Base-by-base conservation (phyloP, 2,888 invertebrate species). In the Hydrotaea cyrtoneurina region DNA sequence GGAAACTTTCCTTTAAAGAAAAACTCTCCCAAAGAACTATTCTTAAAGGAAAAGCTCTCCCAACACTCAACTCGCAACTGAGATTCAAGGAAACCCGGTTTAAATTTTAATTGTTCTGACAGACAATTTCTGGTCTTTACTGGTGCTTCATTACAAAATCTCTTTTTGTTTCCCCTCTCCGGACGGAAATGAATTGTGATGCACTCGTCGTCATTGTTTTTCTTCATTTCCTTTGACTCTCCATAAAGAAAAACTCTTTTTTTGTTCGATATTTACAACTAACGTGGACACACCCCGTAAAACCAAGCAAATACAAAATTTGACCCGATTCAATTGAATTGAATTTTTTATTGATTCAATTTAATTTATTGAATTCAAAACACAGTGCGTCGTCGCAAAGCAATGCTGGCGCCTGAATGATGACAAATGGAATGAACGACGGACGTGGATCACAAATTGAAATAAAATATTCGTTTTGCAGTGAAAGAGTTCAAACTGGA, bases 171-270 rank as follows among this genome's bases (percentile, higher is more conserved):
- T 8, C 2, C 43, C 43, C 43, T 43, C 43, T 8, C 43, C 43
- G 74, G 53, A 36, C 17, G 73, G 46, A 74, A 77, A 69, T 62
- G 69, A 77, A 80, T 77, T 75, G 59, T 59, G 59, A 59, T 23
- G 59, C 59, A 59, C 26, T 59, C 5, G 26, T 26, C 11, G 10
- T 26, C 26, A 8, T 13, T 2, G 13, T 23, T 53, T 53, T 17
- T 57, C 23, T 57, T 57, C 11, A n/a, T 57, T 13, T 57, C 23
- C 8, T 3, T 36, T 36, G 36, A 5, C 36, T 36, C 8, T 15
- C 57, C n/a, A 4, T 31, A 31, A 31, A 31, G 31, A 31, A 31
- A 31, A 31, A 31, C 2, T 4, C 7, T 31, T 31, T 31, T 31
- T n/a, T n/a, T n/a, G n/a, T n/a, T n/a, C n/a, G n/a, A 31, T 4